Evolutionary conservation across 2,113 vertebrate genomes (phyloP).

Genomic region (Shinisaurus crocodilurus): DNA sequence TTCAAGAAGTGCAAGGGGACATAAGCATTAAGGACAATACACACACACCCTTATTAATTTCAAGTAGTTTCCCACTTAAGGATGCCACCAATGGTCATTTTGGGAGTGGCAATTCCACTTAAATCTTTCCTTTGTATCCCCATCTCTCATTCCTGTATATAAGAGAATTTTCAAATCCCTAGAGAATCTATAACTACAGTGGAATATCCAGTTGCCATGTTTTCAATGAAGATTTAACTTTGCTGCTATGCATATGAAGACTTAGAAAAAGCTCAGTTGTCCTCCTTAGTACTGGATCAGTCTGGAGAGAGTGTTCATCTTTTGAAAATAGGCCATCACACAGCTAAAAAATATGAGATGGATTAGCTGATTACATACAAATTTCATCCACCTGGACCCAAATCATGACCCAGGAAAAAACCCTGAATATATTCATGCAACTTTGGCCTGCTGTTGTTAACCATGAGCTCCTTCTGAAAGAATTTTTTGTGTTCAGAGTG

Average conservation of each 20-base stretch:
- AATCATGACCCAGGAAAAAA: not conserved
- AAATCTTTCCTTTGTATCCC: not conserved
- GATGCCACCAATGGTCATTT: not conserved
- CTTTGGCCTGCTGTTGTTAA: not conserved
- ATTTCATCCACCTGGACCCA: not conserved
- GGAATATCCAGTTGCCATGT: not conserved
- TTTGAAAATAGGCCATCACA: not conserved
- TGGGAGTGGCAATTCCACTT: not conserved
- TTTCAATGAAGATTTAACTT: not conserved
- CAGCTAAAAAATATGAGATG: not conserved
- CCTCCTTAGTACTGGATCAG: not conserved
- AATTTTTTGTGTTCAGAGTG: not conserved
- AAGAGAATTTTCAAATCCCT: not conserved
- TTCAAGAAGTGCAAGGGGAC: not conserved
- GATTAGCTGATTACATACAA: not conserved
- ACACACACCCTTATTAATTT: not conserved
- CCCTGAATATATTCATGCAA: not conserved
- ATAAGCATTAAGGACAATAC: not conserved
- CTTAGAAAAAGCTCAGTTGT: not conserved
- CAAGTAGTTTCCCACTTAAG: not conserved
- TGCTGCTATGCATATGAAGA: not conserved
- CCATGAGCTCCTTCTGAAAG: not conserved
- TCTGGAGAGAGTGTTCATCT: not conserved
- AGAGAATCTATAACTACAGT: not conserved
- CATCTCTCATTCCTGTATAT: not conserved